A percentile compares a stretch with the other conserved stretches of the same genome.
phyloP scores from a whole-genome alignment of 2,888 invertebrate species.

The Ormyrus nitidulus region DNA sequence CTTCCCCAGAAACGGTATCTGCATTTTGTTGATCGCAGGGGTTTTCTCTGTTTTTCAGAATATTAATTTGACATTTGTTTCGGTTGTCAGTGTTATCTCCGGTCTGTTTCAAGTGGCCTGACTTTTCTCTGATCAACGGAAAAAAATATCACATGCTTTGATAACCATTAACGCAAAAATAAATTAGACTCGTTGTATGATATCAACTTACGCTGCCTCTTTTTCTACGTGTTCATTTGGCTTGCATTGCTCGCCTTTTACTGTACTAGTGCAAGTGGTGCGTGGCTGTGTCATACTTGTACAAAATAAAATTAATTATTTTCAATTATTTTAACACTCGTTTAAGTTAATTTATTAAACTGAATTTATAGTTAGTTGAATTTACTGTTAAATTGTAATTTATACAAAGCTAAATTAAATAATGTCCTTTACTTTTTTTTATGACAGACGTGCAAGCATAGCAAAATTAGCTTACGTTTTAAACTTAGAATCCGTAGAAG shows the following conservation, averaged over 20 bases:
- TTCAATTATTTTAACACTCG: too few relatives aligned
- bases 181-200: not conserved
- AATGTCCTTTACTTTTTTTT: too few relatives aligned
- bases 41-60: not conserved
- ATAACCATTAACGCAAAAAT: not conserved
- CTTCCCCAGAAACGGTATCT: not conserved
- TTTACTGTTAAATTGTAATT: too few relatives aligned
- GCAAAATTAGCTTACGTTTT: constrained; percentile 25
- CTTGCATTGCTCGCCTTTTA: constrained; percentile 3
- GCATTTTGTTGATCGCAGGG: not conserved
- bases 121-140: constrained; percentile 19
- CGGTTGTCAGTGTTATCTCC: not conserved
- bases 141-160: constrained; percentile 1
- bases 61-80: not conserved
- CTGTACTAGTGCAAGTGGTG: not conserved
- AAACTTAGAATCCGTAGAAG: constrained; percentile 19
- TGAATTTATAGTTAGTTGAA: too few relatives aligned
- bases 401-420: too few relatives aligned
- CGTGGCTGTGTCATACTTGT: not conserved
- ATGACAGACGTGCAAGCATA: too few relatives aligned
- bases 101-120: not conserved
- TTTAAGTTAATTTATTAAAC: too few relatives aligned
- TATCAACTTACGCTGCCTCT: constrained; percentile 12
- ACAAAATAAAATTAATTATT: too few relatives aligned
- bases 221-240: not conserved